Conservation (phyloP, 2,797 vertebrate species). For the Lerista edwardsae region DNA sequence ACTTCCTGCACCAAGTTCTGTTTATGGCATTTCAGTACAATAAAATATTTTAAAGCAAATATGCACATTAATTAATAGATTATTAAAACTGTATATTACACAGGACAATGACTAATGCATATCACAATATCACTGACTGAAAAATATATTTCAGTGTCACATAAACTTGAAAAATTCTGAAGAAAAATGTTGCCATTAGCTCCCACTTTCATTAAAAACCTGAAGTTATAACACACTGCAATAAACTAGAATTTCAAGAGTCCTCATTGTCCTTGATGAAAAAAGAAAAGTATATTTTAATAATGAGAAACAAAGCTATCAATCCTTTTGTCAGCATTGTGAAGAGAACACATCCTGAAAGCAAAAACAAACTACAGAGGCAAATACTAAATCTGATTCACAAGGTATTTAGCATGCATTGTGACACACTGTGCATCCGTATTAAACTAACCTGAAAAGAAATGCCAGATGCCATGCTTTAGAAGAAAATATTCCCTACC, state of each 20-base stretch:
- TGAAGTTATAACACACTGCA: constrained; percentile 35
- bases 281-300: constrained; percentile 27
- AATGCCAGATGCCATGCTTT: not conserved
- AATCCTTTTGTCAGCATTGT: not conserved
- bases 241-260: constrained; percentile 12
- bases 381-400: constrained; percentile 35
- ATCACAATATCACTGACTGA: not conserved
- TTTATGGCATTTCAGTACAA: not conserved
- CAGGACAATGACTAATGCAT: constrained; percentile 22
- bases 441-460: constrained; percentile 40
- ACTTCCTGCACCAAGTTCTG: not conserved
- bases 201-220: constrained; percentile 53
- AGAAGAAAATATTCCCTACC: constrained; percentile 72
- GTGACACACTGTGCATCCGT: constrained; percentile 7
- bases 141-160: constrained; percentile 12
- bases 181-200: constrained; percentile 38
- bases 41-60: constrained; percentile 19
- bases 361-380: not conserved
- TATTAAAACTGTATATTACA: constrained; percentile 36
- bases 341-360: constrained; percentile 1
- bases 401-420: constrained; percentile 15
- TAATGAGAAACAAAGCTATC: constrained; percentile 33
- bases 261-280: not conserved
- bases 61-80: not conserved
- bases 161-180: constrained; percentile 47